Evolutionary conservation across 2,888 invertebrate species (phyloP), one percentile per base, ranked within the genome.

Genomic region (Brenthis hecate): DNA sequence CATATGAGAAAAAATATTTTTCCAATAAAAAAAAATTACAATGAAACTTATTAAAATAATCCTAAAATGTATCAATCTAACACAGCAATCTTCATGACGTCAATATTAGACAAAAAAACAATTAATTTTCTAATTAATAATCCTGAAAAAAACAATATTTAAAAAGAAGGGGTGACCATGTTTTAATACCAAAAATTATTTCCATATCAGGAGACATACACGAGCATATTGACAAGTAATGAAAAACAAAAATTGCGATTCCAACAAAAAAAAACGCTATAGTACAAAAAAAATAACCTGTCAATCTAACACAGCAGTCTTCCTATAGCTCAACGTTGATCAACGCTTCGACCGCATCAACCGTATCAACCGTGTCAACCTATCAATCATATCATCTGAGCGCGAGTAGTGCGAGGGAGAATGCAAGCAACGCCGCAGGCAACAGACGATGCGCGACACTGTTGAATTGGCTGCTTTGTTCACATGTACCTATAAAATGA

Each of bases 381-480:
- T 55, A 56, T 55, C 54, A 55, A 62, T 76, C 78, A 76, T 71
- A 72, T 72, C 72, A 72, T 67, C 72, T 70, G 58, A 50, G 14
- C 51, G 74, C 74, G 68, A 74, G 69, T 67, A 61, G 75, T 50
- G 73, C 70, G 47, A 62, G 48, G 71, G 16, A 81, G 67, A 47
- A 73, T 61, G 53, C 72, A 14, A 81, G 68, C 47, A 73, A 68
- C 43, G 71, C 56, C 62, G 77, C 72, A 14, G 75, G 78, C 61
- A 77, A 66, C 23, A 74, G 56, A 1, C 82, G 77, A 3, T 51
- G n/a, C n/a, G 83, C 82, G 3, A 71, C 56, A 75, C 92, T 91
- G 81, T 88, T 92, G 82, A 87, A 92, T 71, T 91, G 82, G 80
- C 92, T 92, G 81, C 88, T 92, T 73, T 93, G 93, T 73, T 92